phyloP scores from a whole-genome alignment of 2,888 invertebrate species.

The Villa cingulata region DNA sequence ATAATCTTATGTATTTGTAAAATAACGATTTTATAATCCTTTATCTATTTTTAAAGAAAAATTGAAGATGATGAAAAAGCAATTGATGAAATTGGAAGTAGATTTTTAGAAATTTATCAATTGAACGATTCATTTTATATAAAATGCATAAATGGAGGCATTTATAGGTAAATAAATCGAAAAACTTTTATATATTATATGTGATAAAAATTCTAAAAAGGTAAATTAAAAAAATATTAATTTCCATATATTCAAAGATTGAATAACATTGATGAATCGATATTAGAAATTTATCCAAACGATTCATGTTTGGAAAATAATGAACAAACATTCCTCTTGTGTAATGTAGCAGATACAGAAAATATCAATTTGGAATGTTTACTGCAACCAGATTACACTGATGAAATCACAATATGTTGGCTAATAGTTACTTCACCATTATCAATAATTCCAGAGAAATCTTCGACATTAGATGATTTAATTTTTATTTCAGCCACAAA shows the following conservation, averaged over 20 bases:
- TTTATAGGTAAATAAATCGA: constrained; percentile 24
- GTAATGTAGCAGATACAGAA: constrained; percentile 12
- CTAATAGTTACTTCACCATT: neutral
- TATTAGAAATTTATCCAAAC: neutral
- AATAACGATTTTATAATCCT: neutral
- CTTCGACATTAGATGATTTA: constrained; percentile 6
- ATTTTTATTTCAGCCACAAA: constrained; percentile 18
- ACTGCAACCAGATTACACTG: constrained; percentile 16
- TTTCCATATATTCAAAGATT: neutral
- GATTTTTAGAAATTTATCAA: constrained; percentile 26
- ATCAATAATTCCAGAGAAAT: neutral
- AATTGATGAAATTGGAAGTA: constrained; percentile 14
- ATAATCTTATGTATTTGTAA: neutral
- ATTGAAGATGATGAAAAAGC: constrained; percentile 26
- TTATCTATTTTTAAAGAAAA: constrained; percentile 11
- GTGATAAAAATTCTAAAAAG: too few relatives aligned
- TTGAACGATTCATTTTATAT: constrained; percentile 22
- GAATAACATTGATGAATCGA: constrained; percentile 5
- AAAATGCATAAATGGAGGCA: constrained; percentile 27
- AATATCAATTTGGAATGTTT: constrained; percentile 18
- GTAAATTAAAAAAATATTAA: neutral
- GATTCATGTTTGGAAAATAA: constrained; percentile 20
- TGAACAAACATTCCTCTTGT: too few relatives aligned
- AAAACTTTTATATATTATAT: too few relatives aligned
- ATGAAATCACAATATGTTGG: constrained; percentile 13